Evolutionary conservation across 2,888 invertebrate genomes (phyloP), one percentile per base, ranked within the genome.

Genomic region (Catotricha subobsoleta): DNA sequence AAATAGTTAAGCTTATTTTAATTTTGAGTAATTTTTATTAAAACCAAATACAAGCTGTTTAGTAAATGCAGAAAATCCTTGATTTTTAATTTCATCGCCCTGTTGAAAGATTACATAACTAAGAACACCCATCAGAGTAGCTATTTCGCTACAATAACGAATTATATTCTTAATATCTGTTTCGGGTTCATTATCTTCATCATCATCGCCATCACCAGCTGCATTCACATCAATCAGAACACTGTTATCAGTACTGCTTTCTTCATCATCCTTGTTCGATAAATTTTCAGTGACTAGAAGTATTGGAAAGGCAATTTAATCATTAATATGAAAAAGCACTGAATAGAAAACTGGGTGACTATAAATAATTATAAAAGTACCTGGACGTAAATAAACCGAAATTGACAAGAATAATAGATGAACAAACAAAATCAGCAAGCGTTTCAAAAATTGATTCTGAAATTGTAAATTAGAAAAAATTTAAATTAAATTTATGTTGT

Each of bases 61-160:
- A 42, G 91, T 65, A 65, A 92, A 97, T 0, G 86, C 86, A 40
- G 76, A 67, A 10, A 92, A 58, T 4, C 97, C 97, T 58, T 95
- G 92, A 58, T 94, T 91, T 59, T 84, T 77, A 44, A 98, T 77
- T 66, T 97, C 97, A 51, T 87, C 86, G 0, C 91, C 84, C 58
- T 94, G 90, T 60, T 95, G 94, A 45, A 91, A 68, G 44, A 92
- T 68, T 5, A 95, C 75, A 56, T 90, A 94, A 53, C 81, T 79
- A 3, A 92, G 59, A 7, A 94, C 92, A 13, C 88, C 87, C 3
- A 77, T 56, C 41, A 92, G 72, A 1, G 92, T 88, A 4, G 82
- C 77, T 43, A 86, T 65, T 67, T 98, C 97, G 51, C 81, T 77
- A 15, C 76, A 72, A 52, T 84, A 73, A 18, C 92, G 67, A 1